phyloP scores from a whole-genome alignment of 2,888 invertebrate genomes.

The Ophonus ardosiacus region DNA sequence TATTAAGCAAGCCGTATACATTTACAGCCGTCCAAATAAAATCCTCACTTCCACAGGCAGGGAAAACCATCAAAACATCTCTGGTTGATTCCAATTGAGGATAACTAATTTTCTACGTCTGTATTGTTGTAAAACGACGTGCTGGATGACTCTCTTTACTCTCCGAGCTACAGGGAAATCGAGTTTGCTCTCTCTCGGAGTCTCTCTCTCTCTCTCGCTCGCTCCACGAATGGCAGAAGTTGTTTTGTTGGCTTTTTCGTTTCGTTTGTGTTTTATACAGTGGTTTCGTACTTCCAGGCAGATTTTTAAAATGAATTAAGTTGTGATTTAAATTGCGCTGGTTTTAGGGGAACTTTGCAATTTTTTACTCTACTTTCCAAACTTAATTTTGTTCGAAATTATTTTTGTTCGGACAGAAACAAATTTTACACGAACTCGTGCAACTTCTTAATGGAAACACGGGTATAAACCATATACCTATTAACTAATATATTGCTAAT shows the following conservation, averaged over 20 bases:
- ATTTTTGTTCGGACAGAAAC: not conserved
- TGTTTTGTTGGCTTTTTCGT: conserved; percentile 34
- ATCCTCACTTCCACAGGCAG: not conserved
- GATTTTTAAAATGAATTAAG: conserved; percentile 61
- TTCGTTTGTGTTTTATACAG: conserved; percentile 47
- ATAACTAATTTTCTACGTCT: conserved; percentile 68
- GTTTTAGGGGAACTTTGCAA: conserved; percentile 14
- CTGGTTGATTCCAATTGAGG: conserved; percentile 63
- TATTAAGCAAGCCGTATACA: conserved; percentile 65
- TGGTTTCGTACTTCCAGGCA: conserved; percentile 44
- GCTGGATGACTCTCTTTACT: conserved; percentile 53
- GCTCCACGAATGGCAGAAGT: not conserved
- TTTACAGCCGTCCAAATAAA: conserved; percentile 39
- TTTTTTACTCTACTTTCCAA: not conserved
- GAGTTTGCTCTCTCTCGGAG: not conserved
- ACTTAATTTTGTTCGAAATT: conserved; percentile 8
- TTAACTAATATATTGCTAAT: too few species aligned
- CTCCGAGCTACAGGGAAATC: not conserved
- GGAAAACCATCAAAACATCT: not conserved
- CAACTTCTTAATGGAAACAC: too few species aligned
- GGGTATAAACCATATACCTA: too few species aligned
- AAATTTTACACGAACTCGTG: not conserved
- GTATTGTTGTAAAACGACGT: conserved; percentile 63
- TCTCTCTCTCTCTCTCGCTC: conserved; percentile 6
- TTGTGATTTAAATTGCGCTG: conserved; percentile 57